Percentiles rank a stretch among this genome's conserved stretches.
Conservation (phyloP, 2,888 invertebrate genomes). For the Thysanoteuthis rhombus region DNA sequence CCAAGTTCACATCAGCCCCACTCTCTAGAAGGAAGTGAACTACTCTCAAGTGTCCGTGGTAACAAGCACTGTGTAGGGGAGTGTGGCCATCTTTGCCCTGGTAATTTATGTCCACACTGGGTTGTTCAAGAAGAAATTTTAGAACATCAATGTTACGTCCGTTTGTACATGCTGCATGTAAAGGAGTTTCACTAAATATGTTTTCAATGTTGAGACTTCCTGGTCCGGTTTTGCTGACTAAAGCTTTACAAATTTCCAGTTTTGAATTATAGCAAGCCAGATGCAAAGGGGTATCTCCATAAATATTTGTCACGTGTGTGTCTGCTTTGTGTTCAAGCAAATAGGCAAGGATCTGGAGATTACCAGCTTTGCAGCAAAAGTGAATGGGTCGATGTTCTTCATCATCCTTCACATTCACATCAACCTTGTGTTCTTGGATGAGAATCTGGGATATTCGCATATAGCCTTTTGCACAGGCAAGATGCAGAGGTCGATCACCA, state of each 20-base stretch:
- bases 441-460: slow-evolving; percentile 65
- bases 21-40: slow-evolving; percentile 69
- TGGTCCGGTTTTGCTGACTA: slow-evolving; percentile 61
- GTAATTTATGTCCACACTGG: slow-evolving; percentile 68
- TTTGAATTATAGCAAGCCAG: slow-evolving; percentile 65
- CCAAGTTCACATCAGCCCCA: slow-evolving; percentile 69
- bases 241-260: slow-evolving; percentile 67
- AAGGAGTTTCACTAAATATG: slow-evolving; percentile 69
- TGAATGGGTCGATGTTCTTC: slow-evolving; percentile 69
- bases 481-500: slow-evolving; percentile 68
- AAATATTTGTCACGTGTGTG: slow-evolving; percentile 66
- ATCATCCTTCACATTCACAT: slow-evolving; percentile 68
- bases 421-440: slow-evolving; percentile 61
- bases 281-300: slow-evolving; percentile 70
- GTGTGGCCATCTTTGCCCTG: slow-evolving; percentile 70
- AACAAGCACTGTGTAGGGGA: slow-evolving; percentile 70
- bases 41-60: slow-evolving; percentile 69
- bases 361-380: slow-evolving; percentile 69
- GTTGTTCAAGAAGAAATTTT: slow-evolving; percentile 68
- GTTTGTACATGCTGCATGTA: slow-evolving; percentile 69
- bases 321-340: slow-evolving; percentile 63
- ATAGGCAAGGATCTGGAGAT: slow-evolving; percentile 65
- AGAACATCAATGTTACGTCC: slow-evolving; percentile 69
- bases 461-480: slow-evolving; percentile 68
- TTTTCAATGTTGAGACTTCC: slow-evolving; percentile 67